Evolutionary conservation across 2,888 invertebrate species (phyloP).

Genomic region (Syrista parreyssii): DNA sequence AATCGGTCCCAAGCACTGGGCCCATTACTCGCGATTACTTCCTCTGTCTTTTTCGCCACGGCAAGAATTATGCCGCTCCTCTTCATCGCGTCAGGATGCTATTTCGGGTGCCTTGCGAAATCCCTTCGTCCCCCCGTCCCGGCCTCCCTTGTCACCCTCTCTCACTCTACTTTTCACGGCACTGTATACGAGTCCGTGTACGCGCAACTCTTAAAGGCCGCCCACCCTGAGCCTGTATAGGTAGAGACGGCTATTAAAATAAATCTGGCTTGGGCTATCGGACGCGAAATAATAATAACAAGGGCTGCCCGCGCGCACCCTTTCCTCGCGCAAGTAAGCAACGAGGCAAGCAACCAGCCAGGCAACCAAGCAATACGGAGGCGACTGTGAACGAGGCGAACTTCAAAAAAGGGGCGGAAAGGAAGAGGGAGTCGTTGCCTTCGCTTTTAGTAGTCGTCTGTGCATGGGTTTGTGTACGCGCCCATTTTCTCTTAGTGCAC

Average conservation of each 20-base stretch:
- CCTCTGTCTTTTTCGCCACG: neutral
- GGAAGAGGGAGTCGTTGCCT: slow-evolving; percentile 24
- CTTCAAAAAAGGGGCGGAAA: slow-evolving; percentile 34
- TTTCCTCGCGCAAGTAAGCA: neutral
- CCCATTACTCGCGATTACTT: neutral
- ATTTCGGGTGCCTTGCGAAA: neutral
- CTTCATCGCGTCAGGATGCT: neutral
- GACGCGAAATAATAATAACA: slow-evolving; percentile 21
- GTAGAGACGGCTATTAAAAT: slow-evolving; percentile 2
- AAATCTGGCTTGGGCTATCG: slow-evolving; percentile 1
- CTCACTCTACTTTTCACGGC: neutral
- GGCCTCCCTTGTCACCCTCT: neutral
- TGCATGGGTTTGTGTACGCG: slow-evolving; percentile 3
- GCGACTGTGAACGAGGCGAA: slow-evolving; percentile 18
- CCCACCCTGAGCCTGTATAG: neutral
- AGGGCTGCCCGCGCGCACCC: slow-evolving; percentile 3
- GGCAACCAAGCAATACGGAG: slow-evolving; percentile 18
- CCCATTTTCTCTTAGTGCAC: neutral
- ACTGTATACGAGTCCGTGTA: neutral
- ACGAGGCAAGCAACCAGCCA: slow-evolving; percentile 16
- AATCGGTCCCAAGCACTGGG: neutral
- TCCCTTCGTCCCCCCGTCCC: neutral
- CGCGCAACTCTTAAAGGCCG: neutral
- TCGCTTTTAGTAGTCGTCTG: neutral
- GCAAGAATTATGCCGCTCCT: neutral